These are phyloP conservation scores for Microdon myrmicae DNA, from an alignment of 2,888 invertebrate species.

Conservation along the genomic window DNA sequence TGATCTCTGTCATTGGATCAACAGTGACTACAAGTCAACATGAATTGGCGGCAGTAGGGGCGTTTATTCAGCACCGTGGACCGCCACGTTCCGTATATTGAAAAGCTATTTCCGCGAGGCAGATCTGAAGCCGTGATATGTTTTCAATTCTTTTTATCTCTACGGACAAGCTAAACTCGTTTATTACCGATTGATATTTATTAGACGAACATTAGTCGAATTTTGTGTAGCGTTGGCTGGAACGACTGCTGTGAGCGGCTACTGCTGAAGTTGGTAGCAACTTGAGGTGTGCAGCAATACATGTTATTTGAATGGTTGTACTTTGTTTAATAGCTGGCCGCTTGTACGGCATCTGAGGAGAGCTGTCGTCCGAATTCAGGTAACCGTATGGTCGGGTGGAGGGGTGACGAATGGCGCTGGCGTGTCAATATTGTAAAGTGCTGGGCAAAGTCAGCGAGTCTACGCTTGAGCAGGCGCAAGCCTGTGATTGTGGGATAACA, in stretches of 20 bases:
- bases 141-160: conserved; percentile 41
- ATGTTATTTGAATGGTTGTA: conserved; percentile 51
- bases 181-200: conserved; percentile 52
- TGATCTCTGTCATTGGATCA: conserved; percentile 45
- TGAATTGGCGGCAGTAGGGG: conserved; percentile 6
- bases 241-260: background rate
- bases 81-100: conserved; percentile 31
- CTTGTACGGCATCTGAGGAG: conserved; percentile 32
- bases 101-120: conserved; percentile 51
- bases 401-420: background rate
- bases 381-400: background rate
- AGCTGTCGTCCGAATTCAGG: conserved; percentile 7
- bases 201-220: conserved; percentile 51
- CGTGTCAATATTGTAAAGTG: too few species aligned
- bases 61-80: conserved; percentile 22
- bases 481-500: conserved; percentile 44
- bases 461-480: conserved; percentile 23
- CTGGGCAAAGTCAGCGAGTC: background rate
- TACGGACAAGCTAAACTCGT: conserved; percentile 50
- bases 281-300: conserved; percentile 50
- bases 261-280: conserved; percentile 46
- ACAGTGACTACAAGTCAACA: conserved; percentile 20
- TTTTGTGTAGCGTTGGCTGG: conserved; percentile 35
- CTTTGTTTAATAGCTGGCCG: conserved; percentile 50
- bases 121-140: conserved; percentile 39